Evolutionary conservation across 2,797 vertebrate genomes (phyloP).

Genomic region (Sylvilagus floridanus): DNA sequence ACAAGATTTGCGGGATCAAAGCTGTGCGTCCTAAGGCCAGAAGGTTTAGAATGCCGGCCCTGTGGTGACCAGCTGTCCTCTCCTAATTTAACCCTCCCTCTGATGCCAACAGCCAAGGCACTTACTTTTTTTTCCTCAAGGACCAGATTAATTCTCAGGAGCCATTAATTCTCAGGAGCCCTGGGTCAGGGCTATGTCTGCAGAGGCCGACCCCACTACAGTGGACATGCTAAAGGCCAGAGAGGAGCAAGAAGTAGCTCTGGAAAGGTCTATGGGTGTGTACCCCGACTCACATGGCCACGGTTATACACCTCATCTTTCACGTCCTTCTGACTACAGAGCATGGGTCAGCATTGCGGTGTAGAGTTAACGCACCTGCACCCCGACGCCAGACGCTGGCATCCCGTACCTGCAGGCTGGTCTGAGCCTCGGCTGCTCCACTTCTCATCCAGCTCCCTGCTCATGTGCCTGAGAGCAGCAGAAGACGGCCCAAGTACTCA

Average conservation of each 20-base stretch:
- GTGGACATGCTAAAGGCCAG: too few relatives aligned
- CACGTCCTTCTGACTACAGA: not conserved
- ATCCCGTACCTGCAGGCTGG: too few relatives aligned
- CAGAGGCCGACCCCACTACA: fast-evolving
- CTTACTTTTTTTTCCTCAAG: not conserved
- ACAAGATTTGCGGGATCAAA: not conserved
- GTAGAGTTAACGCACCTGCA: too few relatives aligned
- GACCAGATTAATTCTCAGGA: not conserved
- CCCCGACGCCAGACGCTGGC: too few relatives aligned
- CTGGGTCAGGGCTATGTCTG: not conserved
- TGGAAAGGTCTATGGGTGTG: not conserved
- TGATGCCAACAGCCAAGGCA: not conserved
- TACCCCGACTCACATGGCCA: fast-evolving
- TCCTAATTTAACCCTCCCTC: not conserved
- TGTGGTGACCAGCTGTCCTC: not conserved
- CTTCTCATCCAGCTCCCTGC: too few relatives aligned
- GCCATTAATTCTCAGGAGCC: not conserved
- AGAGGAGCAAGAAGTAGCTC: not conserved
- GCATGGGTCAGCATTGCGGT: too few relatives aligned
- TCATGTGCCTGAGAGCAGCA: too few relatives aligned
- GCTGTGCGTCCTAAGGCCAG: not conserved
- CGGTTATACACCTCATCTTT: too few relatives aligned
- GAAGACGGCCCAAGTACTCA: too few relatives aligned
- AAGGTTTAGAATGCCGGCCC: not conserved
- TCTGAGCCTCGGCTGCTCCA: too few relatives aligned